Percentiles rank a stretch among this genome's conserved stretches.
Conservation (phyloP, 1,140 invertebrate genomes). For the silkworm (Bombyx mori) region DNA sequence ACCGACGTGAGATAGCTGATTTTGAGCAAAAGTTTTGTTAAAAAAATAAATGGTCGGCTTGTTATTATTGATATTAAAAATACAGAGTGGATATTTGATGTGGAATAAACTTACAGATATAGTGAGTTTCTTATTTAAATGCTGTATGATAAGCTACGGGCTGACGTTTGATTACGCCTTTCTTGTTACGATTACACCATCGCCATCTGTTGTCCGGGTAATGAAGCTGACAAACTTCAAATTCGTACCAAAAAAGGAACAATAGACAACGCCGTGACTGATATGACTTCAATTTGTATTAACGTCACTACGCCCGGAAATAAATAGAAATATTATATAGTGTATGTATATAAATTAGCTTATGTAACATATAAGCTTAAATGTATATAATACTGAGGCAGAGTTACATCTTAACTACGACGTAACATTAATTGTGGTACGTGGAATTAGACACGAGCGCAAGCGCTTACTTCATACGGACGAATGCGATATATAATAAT, state of each 20-base stretch:
- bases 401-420: slow-evolving; percentile 71
- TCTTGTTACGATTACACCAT: slow-evolving; percentile 19
- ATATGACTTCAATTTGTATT: slow-evolving; percentile 64
- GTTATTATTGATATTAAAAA: slow-evolving; percentile 60
- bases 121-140: slow-evolving; percentile 63
- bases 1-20: slow-evolving; percentile 51
- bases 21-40: slow-evolving; percentile 66
- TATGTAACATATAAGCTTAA: slow-evolving; percentile 71
- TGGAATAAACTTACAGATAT: slow-evolving; percentile 63
- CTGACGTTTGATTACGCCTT: slow-evolving; percentile 35
- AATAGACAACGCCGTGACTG: slow-evolving; percentile 43
- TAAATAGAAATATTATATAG: slow-evolving; percentile 42
- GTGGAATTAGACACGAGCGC: slow-evolving; percentile 68
- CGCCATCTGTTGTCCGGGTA: slow-evolving; percentile 12
- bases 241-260: slow-evolving; percentile 23
- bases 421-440: slow-evolving; percentile 69
- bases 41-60: slow-evolving; percentile 64
- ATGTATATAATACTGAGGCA: slow-evolving; percentile 72
- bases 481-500: slow-evolving; percentile 71
- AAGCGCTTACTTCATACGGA: slow-evolving; percentile 69
- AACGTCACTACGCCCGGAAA: slow-evolving; percentile 63
- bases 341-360: slow-evolving; percentile 68
- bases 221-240: neutral
- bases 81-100: slow-evolving; percentile 61
- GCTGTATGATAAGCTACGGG: slow-evolving; percentile 58